These are phyloP conservation scores for Drosophila albomicans DNA, from an alignment of 1,140 invertebrate species.

Conservation along the genomic window DNA sequence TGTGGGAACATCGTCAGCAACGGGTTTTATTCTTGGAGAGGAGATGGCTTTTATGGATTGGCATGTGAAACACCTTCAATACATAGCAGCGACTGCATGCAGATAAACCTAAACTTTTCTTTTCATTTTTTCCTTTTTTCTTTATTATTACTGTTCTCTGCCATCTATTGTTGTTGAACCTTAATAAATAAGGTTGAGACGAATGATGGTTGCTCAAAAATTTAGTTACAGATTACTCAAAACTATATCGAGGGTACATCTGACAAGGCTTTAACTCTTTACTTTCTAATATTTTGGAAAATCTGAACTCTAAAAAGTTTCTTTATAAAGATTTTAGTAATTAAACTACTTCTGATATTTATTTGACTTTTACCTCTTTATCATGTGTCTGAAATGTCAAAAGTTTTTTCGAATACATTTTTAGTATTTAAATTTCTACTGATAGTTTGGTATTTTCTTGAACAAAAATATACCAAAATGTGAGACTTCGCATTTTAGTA, in stretches of 20 bases:
- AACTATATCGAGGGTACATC: neutral
- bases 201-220: neutral
- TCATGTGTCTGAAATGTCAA: too few species aligned
- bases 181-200: slow-evolving; percentile 1
- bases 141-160: neutral
- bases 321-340: too few species aligned
- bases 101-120: slow-evolving; percentile 22
- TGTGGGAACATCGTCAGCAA: neutral
- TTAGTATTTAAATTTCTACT: too few species aligned
- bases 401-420: too few species aligned
- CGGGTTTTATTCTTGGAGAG: neutral
- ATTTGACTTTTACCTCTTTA: too few species aligned
- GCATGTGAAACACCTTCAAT: slow-evolving; percentile 17
- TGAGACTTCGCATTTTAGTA: too few species aligned
- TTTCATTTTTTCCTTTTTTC: neutral
- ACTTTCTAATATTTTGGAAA: too few species aligned
- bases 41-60: slow-evolving; percentile 42
- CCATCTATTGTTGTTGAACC: slow-evolving; percentile 15
- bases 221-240: slow-evolving; percentile 8
- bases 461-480: too few species aligned
- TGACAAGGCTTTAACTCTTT: neutral
- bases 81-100: slow-evolving; percentile 15
- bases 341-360: too few species aligned
- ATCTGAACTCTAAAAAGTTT: too few species aligned
- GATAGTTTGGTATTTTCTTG: too few species aligned